A percentile compares a stretch with the other conserved stretches of the same genome.
Evolutionary conservation across 2,797 vertebrate genomes (phyloP).

Genomic region (Tenualosa ilisha): DNA sequence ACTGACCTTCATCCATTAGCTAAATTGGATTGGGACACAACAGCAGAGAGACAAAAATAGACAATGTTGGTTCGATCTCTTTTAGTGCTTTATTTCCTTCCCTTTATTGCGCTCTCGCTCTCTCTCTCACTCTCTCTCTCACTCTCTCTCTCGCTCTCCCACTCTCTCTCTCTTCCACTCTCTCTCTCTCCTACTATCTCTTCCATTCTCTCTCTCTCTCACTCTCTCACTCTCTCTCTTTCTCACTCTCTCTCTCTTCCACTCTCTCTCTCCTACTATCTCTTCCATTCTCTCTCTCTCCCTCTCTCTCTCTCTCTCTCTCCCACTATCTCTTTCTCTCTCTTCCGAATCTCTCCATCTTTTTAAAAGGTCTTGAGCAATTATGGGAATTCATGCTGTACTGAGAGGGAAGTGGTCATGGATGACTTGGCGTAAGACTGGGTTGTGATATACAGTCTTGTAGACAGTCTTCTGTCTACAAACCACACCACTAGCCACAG

Average conservation of each 20-base stretch:
- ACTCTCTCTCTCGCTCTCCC: background rate
- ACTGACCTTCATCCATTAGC: conserved; percentile 45
- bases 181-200: no score
- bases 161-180: background rate
- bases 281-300: background rate
- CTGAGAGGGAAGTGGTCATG: background rate
- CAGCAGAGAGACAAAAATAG: background rate
- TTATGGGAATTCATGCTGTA: background rate
- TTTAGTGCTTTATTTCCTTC: background rate
- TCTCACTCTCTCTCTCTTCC: background rate
- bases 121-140: background rate
- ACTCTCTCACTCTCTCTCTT: background rate
- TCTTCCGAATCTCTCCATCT: background rate
- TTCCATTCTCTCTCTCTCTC: no score
- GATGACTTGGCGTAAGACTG: background rate
- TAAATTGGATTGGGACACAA: conserved; percentile 46
- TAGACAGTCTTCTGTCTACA: no score
- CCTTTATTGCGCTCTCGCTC: background rate
- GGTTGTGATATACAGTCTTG: no score
- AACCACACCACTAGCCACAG: no score
- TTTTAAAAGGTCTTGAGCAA: background rate
- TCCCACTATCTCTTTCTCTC: background rate
- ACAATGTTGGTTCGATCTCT: no score
- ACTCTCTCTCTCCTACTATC: no score
- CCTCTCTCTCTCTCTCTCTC: background rate